A percentile compares a stretch with the other conserved stretches of the same genome.
Conservation (phyloP, 2,888 invertebrate species). For the Himalopsyche tibetana region DNA sequence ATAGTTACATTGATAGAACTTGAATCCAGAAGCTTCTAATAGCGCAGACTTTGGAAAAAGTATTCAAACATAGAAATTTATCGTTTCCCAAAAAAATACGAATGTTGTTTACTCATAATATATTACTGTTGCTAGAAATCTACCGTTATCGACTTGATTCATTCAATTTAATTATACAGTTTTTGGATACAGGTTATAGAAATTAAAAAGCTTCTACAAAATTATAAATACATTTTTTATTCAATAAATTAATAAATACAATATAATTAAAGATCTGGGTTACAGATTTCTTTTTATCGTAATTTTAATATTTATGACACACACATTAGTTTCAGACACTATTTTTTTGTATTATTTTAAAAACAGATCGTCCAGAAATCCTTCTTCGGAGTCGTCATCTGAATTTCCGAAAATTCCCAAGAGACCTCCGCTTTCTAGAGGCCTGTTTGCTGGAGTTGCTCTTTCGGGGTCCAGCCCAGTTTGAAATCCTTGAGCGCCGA, state of each 20-base stretch:
- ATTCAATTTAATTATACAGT: neutral
- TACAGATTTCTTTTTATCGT: neutral
- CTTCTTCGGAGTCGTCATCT: constrained; percentile 72
- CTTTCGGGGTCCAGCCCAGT: constrained; percentile 74
- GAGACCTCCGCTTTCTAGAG: constrained; percentile 65
- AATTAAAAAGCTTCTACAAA: neutral
- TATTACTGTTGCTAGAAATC: too few relatives aligned
- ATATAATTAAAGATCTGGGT: neutral
- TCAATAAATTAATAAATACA: constrained; percentile 8
- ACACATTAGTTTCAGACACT: neutral
- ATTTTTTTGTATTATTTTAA: constrained; percentile 14
- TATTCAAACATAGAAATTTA: too few relatives aligned
- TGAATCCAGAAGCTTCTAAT: too few relatives aligned
- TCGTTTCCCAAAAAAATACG: too few relatives aligned
- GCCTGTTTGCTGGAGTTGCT: constrained; percentile 69
- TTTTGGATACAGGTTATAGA: constrained; percentile 8
- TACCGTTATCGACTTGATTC: neutral
- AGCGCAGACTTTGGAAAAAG: too few relatives aligned
- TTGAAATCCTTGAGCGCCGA: constrained; percentile 73
- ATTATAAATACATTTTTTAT: neutral
- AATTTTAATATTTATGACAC: neutral
- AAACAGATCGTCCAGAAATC: constrained; percentile 69
- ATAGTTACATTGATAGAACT: too few relatives aligned
- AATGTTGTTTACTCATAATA: too few relatives aligned
- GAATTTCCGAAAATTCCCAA: constrained; percentile 65